Evolutionary conservation across 2,888 invertebrate genomes (phyloP).

Genomic region (Agrypnus murinus): DNA sequence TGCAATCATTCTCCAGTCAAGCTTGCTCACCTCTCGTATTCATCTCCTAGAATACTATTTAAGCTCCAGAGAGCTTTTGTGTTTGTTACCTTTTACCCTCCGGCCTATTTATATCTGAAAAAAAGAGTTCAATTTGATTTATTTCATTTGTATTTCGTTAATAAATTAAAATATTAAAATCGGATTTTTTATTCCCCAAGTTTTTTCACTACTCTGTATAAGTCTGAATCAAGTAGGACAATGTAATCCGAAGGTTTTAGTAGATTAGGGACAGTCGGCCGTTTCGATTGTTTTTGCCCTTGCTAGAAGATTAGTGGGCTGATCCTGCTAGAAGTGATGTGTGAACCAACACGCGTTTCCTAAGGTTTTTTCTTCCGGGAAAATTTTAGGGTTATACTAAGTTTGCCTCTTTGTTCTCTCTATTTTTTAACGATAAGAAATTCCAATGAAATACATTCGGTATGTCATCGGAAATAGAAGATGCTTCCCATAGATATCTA

Average conservation of each 20-base stretch:
- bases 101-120: too few relatives aligned
- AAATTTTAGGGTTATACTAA: constrained; percentile 41
- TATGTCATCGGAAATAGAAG: too few relatives aligned
- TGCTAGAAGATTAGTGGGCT: constrained; percentile 70
- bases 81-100: constrained; percentile 27
- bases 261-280: constrained; percentile 60
- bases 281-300: constrained; percentile 70
- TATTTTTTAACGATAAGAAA: too few relatives aligned
- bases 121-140: too few relatives aligned
- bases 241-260: constrained; percentile 56
- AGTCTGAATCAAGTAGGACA: constrained; percentile 54
- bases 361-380: constrained; percentile 42
- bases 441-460: too few relatives aligned
- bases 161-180: not conserved
- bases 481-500: too few relatives aligned
- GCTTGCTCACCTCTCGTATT: constrained; percentile 61
- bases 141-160: not conserved
- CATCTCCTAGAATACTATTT: constrained; percentile 54
- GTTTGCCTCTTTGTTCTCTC: too few relatives aligned
- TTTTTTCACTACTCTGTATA: constrained; percentile 51
- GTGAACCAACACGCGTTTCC: constrained; percentile 69
- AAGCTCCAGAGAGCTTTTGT: constrained; percentile 54
- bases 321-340: constrained; percentile 69
- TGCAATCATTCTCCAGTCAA: constrained; percentile 68
- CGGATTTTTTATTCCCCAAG: constrained; percentile 8